phyloP scores from a whole-genome alignment of 1,140 invertebrate genomes.

The Hypsibius dujardini region DNA sequence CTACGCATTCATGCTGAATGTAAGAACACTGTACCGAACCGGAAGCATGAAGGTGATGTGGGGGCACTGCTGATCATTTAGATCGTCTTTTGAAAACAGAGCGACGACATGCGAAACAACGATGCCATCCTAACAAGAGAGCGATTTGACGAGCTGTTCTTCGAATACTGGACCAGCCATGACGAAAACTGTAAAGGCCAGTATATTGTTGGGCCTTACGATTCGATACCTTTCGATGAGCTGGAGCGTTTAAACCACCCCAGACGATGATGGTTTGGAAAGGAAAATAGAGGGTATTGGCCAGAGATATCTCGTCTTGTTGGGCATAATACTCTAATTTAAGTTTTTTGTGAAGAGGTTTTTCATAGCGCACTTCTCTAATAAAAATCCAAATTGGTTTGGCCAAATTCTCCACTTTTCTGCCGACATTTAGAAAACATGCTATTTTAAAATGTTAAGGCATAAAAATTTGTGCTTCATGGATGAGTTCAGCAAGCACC shows the following conservation, averaged over 20 bases:
- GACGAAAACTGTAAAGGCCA: neutral
- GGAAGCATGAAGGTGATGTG: too few species aligned
- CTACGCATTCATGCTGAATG: constrained; percentile 10
- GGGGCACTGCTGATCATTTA: too few species aligned
- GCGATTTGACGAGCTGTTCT: constrained; percentile 15
- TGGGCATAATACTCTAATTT: neutral
- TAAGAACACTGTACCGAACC: neutral
- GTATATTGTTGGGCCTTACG: constrained; percentile 4
- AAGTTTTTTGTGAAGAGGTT: neutral
- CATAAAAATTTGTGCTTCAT: too few species aligned
- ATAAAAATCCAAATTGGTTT: neutral
- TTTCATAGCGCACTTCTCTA: neutral
- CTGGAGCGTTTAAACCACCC: neutral
- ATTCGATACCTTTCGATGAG: neutral
- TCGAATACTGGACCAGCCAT: constrained; percentile 14
- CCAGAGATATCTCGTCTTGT: neutral
- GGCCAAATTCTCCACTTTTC: too few species aligned
- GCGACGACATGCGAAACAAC: constrained; percentile 3
- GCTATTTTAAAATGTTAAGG: too few species aligned
- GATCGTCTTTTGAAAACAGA: neutral
- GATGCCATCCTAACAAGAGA: neutral
- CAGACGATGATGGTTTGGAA: too few species aligned
- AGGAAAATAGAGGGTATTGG: neutral
- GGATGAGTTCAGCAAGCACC: too few species aligned
- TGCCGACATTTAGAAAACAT: too few species aligned